phyloP scores from a whole-genome alignment of 2,113 vertebrate genomes.

The Alethe castanea region DNA sequence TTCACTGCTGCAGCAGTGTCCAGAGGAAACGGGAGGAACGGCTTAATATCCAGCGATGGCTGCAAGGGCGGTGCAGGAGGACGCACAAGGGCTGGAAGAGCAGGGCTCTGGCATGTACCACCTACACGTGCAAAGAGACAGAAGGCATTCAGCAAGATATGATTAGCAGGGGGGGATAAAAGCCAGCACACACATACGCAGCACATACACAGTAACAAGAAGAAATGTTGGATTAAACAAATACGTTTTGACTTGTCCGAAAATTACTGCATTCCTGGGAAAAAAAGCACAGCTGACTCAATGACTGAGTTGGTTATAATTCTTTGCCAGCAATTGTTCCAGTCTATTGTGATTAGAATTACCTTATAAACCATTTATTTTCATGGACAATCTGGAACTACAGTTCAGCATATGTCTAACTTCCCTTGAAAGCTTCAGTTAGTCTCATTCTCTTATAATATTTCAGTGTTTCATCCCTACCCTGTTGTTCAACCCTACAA shows the following conservation, averaged over 20 bases:
- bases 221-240: neutral
- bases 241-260: neutral
- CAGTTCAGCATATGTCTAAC: neutral
- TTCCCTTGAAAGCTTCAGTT: neutral
- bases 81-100: constrained; percentile 88
- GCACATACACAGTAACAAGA: neutral
- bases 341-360: neutral
- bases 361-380: neutral
- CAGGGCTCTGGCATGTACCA: constrained; percentile 92
- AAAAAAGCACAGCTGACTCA: neutral
- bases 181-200: neutral
- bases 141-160: neutral
- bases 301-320: neutral
- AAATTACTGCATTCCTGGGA: neutral
- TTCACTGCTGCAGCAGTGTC: constrained; percentile 84
- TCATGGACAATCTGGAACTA: neutral
- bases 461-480: neutral
- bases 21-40: constrained; percentile 89
- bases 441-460: neutral
- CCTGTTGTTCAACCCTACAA: neutral
- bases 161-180: accelerated
- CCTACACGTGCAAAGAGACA: constrained; percentile 72
- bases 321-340: neutral
- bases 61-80: constrained; percentile 85
- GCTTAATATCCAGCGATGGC: constrained; percentile 89